Percentiles rank a stretch among this genome's conserved stretches.
phyloP scores from a whole-genome alignment of 2,888 invertebrate genomes.

The Gisinianus flammeolus region DNA sequence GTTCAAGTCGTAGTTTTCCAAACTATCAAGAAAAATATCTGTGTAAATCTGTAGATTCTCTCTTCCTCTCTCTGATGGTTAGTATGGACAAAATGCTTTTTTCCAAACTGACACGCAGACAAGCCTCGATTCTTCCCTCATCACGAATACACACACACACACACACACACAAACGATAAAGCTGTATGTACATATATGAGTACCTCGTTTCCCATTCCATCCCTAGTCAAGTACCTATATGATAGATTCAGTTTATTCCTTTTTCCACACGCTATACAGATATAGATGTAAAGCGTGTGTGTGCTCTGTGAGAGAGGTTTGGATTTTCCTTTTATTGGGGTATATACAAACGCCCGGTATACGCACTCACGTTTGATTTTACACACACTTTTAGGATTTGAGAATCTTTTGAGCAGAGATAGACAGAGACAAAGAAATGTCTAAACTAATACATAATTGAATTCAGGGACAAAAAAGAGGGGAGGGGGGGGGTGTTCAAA shows the following conservation, averaged over 20 bases:
- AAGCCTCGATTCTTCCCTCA: too few species aligned
- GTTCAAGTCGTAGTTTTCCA: too few species aligned
- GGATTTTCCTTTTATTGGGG: too few species aligned
- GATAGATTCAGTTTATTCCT: background rate
- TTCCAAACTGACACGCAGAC: slow-evolving; percentile 8
- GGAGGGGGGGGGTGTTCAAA: slow-evolving; percentile 39
- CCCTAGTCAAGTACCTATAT: background rate
- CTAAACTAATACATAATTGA: slow-evolving; percentile 40
- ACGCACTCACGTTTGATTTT: too few species aligned
- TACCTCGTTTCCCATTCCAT: background rate
- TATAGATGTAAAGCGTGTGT: background rate
- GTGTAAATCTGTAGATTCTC: background rate
- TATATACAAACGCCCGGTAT: too few species aligned
- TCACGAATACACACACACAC: too few species aligned
- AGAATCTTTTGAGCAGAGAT: too few species aligned
- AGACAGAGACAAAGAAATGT: slow-evolving; percentile 10
- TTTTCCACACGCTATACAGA: too few species aligned
- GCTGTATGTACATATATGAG: background rate
- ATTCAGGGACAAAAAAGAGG: too few species aligned
- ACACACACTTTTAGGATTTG: too few species aligned
- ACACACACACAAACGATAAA: background rate
- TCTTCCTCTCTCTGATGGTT: background rate
- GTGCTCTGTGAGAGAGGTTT: background rate
- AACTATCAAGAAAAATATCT: background rate
- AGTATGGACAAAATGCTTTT: background rate